Conservation (phyloP, 2,888 invertebrate genomes). For the Margaritifera margaritifera region DNA sequence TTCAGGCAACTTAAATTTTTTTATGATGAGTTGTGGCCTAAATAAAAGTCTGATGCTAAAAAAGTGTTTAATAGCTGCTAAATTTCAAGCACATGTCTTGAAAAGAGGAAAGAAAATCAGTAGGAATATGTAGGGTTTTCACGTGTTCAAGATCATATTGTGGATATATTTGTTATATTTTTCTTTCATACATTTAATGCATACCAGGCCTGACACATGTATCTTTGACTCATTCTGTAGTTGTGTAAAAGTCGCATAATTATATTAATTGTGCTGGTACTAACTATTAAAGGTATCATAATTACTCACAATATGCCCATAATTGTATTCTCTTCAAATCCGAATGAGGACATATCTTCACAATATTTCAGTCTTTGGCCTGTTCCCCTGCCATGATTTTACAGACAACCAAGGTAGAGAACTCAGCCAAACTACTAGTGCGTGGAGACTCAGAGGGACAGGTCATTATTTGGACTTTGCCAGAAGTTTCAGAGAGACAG, state of each 20-base stretch:
- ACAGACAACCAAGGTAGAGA: constrained; percentile 78
- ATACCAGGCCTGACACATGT: too few relatives aligned
- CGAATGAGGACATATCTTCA: not conserved
- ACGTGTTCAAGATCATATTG: too few relatives aligned
- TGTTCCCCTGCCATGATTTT: constrained; percentile 94
- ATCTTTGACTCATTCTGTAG: not conserved
- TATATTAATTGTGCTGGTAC: not conserved
- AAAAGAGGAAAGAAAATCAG: too few relatives aligned
- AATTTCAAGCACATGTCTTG: too few relatives aligned
- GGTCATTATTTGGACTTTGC: constrained; percentile 90
- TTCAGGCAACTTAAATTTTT: too few relatives aligned
- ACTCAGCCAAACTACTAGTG: constrained; percentile 77
- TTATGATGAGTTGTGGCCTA: too few relatives aligned
- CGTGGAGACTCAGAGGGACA: constrained; percentile 94
- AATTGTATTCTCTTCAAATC: not conserved
- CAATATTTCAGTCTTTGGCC: constrained; percentile 81
- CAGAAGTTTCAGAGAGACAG: constrained; percentile 83
- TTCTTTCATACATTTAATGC: too few relatives aligned
- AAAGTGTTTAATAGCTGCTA: too few relatives aligned
- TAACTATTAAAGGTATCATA: not conserved
- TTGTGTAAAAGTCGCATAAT: not conserved
- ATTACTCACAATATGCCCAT: too few relatives aligned
- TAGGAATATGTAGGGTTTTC: too few relatives aligned
- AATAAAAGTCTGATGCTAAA: too few relatives aligned
- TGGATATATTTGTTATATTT: too few relatives aligned